Evolutionary conservation across 1,140 invertebrate genomes (phyloP), one percentile per base, ranked within the genome.

Genomic region (Pomacea maculata): DNA sequence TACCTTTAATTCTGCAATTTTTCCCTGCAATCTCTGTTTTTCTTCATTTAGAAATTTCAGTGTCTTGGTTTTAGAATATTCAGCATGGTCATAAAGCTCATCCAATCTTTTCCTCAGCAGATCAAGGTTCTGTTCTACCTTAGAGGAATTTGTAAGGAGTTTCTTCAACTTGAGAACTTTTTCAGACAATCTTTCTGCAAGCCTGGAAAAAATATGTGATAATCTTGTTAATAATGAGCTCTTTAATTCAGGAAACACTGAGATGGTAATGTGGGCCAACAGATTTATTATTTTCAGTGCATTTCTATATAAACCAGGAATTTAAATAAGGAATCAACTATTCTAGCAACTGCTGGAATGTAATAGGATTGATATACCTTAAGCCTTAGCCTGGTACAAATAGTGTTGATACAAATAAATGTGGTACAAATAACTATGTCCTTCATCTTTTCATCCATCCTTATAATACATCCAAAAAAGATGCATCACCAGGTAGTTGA

Each of bases 171-270:
- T 45, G 19, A 68, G 21, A 6, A 87, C 70, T 57, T 68, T 52
- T 45, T 85, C 82, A 34, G 83, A 85, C 70, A 87, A 70, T 76
- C 81, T 80, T 70, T 86, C 85, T 25, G 85, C 84, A 34, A 75
- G 65, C 72, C 84, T 85, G n/a, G 29, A 68, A 72, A 54, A 68
- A 61, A 61, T 61, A 14, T 4, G 1, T 14, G 57, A 9, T 61
- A 1, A 0, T 17, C 3, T 14, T 17, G 57, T 61, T 17, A 61
- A 57, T 57, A 10, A 57, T 57, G 14, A 57, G 14, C 57, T 61
- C 57, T 61, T 61, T 17, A 45, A 6, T 45, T 45, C 25, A 61
- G 11, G 15, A 17, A 61, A 61, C 4, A 17, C 11, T 61, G 57
- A 14, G 57, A 9, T 61, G 57, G 15, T 9, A 61, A 61, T 17